Evolutionary conservation across 2,888 invertebrate species (phyloP), one percentile per base, ranked within the genome.

Genomic region (Molanna angustata): DNA sequence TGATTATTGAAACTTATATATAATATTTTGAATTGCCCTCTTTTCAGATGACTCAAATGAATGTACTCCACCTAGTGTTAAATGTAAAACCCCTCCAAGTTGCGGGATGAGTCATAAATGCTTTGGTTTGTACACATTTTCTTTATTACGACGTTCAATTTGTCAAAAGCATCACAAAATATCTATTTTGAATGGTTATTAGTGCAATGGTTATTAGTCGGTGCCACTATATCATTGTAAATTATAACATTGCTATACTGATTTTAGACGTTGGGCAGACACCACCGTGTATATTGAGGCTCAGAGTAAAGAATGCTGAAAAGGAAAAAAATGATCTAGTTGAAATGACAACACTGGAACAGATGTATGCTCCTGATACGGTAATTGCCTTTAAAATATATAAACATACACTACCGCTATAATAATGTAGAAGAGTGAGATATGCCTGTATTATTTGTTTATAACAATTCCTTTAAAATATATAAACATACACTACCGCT

Each of bases 341-440:
- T 46, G 80, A 81, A 61, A 75, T 80, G 55, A 82, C 84, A 1
- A 74, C 76, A 47, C 67, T 82, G 57, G 86, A 86, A 65, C 82
- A 80, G 54, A 74, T 81, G 46, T 69, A 74, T 54, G 60, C 69
- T 4, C 72, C 73, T 13, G 67, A 66, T 47, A 72, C 76, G 61
- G 77, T 77, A 65, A 68, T 67, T 59, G n/a, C n/a, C n/a, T n/a
- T n/a, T n/a, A n/a, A n/a, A n/a, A n/a, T n/a, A n/a, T n/a, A n/a
- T n/a, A n/a, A n/a, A n/a, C n/a, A n/a, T n/a, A n/a, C n/a, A n/a
- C n/a, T n/a, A n/a, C n/a, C n/a, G n/a, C n/a, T n/a, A n/a, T n/a
- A n/a, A n/a, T n/a, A n/a, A n/a, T n/a, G n/a, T n/a, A n/a, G n/a
- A n/a, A n/a, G n/a, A n/a, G n/a, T n/a, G n/a, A n/a, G n/a, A n/a